Percentiles rank a stretch among this genome's conserved stretches.
phyloP scores from a whole-genome alignment of 1,140 invertebrate species.

The Pachypsylla venusta region DNA sequence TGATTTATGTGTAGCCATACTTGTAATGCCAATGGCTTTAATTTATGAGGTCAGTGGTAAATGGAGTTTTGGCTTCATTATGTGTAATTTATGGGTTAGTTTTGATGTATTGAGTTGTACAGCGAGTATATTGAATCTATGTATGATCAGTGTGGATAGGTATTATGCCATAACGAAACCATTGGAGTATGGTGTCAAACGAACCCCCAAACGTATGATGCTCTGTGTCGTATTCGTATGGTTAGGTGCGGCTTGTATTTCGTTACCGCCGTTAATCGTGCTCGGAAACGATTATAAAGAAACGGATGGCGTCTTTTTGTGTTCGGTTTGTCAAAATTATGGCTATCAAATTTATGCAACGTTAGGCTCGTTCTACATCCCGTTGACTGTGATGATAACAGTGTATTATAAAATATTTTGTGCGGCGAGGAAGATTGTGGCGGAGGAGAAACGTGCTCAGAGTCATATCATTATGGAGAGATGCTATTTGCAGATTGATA shows the following conservation, averaged over 20 bases:
- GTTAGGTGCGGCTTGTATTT: conserved; percentile 76
- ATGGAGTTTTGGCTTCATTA: conserved; percentile 67
- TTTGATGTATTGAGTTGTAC: conserved; percentile 71
- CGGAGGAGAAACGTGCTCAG: conserved; percentile 70
- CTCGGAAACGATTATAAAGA: conserved; percentile 65
- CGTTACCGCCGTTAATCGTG: conserved; percentile 70
- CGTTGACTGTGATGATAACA: conserved; percentile 73
- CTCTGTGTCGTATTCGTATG: conserved; percentile 75
- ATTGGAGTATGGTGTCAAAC: conserved; percentile 72
- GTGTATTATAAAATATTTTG: conserved; percentile 85
- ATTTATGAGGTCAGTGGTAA: conserved; percentile 62
- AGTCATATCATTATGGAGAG: conserved; percentile 59
- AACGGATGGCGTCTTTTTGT: conserved; percentile 42
- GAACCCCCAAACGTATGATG: conserved; percentile 68
- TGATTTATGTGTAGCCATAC: conserved; percentile 63
- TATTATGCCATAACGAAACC: conserved; percentile 86
- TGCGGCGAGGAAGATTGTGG: conserved; percentile 64
- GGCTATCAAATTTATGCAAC: conserved; percentile 76
- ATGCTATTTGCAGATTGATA: conserved; percentile 49
- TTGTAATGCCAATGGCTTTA: conserved; percentile 76
- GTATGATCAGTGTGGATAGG: conserved; percentile 76
- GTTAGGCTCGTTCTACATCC: conserved; percentile 77
- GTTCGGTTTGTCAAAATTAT: conserved; percentile 71
- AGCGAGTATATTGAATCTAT: conserved; percentile 81
- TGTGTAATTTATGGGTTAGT: conserved; percentile 74